These are phyloP conservation scores for Argentina silus DNA, from an alignment of 2,797 vertebrate species.

Conservation along the genomic window DNA sequence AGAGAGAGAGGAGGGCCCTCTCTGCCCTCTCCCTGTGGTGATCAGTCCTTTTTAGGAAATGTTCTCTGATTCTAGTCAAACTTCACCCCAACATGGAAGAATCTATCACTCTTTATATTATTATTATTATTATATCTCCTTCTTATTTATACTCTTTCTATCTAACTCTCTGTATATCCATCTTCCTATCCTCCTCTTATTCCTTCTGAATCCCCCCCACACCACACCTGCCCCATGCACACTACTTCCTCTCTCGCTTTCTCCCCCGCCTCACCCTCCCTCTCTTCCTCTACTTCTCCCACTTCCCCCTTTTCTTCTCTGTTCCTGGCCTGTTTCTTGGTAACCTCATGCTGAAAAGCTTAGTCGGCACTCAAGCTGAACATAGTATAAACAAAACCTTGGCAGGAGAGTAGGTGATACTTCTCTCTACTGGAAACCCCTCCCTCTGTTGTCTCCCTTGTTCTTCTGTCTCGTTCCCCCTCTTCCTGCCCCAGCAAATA, in stretches of 20 bases:
- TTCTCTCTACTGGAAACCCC: constrained; percentile 21
- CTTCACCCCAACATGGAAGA: not conserved
- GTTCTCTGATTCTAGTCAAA: constrained; percentile 16
- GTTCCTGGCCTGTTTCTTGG: constrained; percentile 27
- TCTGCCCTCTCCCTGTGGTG: constrained; percentile 28
- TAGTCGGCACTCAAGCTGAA: constrained; percentile 39
- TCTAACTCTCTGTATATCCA: not conserved
- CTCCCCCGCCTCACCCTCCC: not conserved
- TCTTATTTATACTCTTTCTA: no score
- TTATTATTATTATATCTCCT: not conserved
- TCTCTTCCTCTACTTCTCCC: constrained; percentile 11
- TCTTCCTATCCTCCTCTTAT: not conserved
- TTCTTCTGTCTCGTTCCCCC: constrained; percentile 29
- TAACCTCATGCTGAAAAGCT: constrained; percentile 51
- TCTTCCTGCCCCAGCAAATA: constrained; percentile 30
- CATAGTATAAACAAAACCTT: constrained; percentile 52
- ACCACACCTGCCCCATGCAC: not conserved
- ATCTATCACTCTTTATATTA: not conserved
- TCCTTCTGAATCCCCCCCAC: not conserved
- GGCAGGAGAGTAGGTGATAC: constrained; percentile 30
- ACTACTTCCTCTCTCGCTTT: not conserved
- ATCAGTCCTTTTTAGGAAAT: constrained; percentile 48
- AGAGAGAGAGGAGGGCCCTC: constrained; percentile 25
- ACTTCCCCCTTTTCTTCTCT: constrained; percentile 16
- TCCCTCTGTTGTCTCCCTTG: not conserved